Conservation (phyloP, 2,888 invertebrate species). For the Molanna angustata region DNA sequence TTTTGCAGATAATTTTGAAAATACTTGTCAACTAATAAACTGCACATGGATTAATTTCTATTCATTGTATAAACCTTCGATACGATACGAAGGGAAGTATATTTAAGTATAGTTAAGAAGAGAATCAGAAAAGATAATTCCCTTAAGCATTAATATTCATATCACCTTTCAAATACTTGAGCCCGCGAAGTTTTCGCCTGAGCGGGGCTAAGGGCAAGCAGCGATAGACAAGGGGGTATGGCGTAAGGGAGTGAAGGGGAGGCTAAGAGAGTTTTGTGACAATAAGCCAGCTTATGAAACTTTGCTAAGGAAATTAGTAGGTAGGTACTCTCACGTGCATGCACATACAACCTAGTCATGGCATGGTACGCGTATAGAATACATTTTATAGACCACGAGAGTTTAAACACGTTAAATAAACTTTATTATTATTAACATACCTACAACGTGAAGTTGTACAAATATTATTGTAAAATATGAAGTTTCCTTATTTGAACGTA, state of each 20-base stretch:
- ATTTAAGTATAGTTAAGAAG: slow-evolving; percentile 20
- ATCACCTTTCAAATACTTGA: slow-evolving; percentile 39
- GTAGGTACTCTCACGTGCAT: slow-evolving; percentile 21
- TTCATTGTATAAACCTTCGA: slow-evolving; percentile 8
- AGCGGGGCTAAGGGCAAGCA: slow-evolving; percentile 13
- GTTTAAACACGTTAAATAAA: too few species aligned
- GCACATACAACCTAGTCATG: slow-evolving; percentile 20
- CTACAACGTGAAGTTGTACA: too few species aligned
- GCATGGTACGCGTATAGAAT: slow-evolving; percentile 19
- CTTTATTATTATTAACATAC: too few species aligned
- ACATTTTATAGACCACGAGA: slow-evolving; percentile 24
- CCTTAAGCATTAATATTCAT: slow-evolving; percentile 51
- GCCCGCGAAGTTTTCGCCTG: slow-evolving; percentile 27
- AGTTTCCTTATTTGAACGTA: too few species aligned
- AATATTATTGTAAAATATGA: too few species aligned
- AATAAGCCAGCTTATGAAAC: slow-evolving; percentile 33
- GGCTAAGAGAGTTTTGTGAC: slow-evolving; percentile 30
- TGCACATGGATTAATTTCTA: slow-evolving; percentile 10
- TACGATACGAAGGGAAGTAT: slow-evolving; percentile 12
- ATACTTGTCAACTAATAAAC: neutral
- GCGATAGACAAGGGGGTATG: neutral
- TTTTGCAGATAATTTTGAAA: neutral
- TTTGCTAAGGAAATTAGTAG: slow-evolving; percentile 32
- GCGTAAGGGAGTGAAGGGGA: slow-evolving; percentile 3
- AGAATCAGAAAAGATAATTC: slow-evolving; percentile 28